Evolutionary conservation across 2,888 invertebrate genomes (phyloP).

Genomic region (Pantelozetes paolii): DNA sequence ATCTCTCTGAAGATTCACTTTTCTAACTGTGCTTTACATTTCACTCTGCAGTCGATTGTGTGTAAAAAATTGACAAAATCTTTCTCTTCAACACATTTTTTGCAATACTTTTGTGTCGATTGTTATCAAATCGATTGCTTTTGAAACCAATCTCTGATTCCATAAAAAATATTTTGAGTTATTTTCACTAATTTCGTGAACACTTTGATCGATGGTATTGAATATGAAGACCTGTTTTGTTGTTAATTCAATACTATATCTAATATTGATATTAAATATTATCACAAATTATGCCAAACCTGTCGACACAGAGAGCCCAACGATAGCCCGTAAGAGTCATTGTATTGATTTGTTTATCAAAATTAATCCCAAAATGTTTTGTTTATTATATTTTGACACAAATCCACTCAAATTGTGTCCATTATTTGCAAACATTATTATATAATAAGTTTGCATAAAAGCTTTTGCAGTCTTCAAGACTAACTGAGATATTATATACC

Average conservation of each 20-base stretch:
- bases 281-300: constrained; percentile 1
- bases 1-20: constrained; percentile 5
- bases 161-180: too few relatives aligned
- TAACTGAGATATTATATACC: background rate
- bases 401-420: too few relatives aligned
- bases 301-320: background rate
- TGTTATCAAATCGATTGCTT: background rate
- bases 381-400: too few relatives aligned
- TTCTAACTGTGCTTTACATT: background rate
- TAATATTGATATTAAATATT: background rate
- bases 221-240: constrained; percentile 16
- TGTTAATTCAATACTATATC: background rate
- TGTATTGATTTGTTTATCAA: background rate
- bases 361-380: too few relatives aligned
- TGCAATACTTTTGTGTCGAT: background rate
- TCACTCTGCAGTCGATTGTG: background rate
- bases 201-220: constrained; percentile 10
- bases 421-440: too few relatives aligned
- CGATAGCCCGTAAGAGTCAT: background rate
- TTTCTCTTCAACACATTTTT: background rate
- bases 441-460: too few relatives aligned
- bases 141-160: background rate
- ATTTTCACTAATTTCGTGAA: background rate
- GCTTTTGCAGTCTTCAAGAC: too few relatives aligned
- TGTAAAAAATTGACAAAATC: background rate